Evolutionary conservation across 2,113 vertebrate species (phyloP), one percentile per base, ranked within the genome.

Genomic region (Parotia lawesii): DNA sequence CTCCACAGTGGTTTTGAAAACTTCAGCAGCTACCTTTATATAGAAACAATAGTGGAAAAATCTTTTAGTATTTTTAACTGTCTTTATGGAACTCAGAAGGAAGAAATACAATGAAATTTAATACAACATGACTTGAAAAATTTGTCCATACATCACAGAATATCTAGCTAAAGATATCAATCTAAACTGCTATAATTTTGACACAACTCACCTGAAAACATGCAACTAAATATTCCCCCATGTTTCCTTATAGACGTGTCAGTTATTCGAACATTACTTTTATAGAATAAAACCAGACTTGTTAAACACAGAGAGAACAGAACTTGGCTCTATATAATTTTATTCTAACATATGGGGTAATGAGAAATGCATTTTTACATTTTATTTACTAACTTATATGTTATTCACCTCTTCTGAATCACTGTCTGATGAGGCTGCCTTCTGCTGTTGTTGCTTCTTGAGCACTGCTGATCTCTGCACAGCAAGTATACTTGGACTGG

Each of bases 391-490:
- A 78, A 73, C 44, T 76, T 72, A 47, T 91, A 80, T 61, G 81
- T 67, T 90, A 94, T 90, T 96, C 83, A 99, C 99, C 98, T 99
- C 98, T 96, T 99, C 98, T 47, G 99, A 99, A 85, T 97, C 98
- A 94, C 98, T 99, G 75, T 99, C 98, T 71, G 99, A 99, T 74
- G 99, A 99, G 82, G 98, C 97, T 84, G 97, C 96, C 66, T 97
- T 98, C 76, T 98, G 98, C 25, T 98, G 90, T 19, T 96, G 98
- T 19, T 96, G 98, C 87, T 98, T 98, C 98, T 98, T 98, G 89
- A 99, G 98, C 98, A 99, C 98, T 94, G 98, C 98, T 91, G 99
- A 99, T 97, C 98, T 98, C 96, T 99, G 99, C 89, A 99, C 98
- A 93, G 99, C 98, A 74, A 99, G 97, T 96, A 99, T 99, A 97